These are phyloP conservation scores for Periplaneta americana DNA, from an alignment of 1,140 invertebrate species.

Conservation along the genomic window DNA sequence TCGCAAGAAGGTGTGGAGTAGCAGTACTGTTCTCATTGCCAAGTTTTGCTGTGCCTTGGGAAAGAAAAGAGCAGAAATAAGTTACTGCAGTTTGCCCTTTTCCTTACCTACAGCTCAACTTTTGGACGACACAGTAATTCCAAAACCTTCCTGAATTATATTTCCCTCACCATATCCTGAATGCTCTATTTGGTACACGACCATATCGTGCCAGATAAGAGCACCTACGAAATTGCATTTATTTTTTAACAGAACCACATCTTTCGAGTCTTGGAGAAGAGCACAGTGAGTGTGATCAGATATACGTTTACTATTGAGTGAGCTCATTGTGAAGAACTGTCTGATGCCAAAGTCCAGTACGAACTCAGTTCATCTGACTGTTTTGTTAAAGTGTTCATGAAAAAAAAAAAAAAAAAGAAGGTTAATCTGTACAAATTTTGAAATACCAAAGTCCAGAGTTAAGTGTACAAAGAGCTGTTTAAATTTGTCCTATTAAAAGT, in stretches of 20 bases:
- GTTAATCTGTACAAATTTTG: background rate
- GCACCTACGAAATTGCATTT: background rate
- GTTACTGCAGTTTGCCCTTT: background rate
- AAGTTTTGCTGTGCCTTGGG: background rate
- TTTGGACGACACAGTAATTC: background rate
- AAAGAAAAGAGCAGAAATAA: background rate
- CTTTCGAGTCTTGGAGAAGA: background rate
- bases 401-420: too few relatives aligned
- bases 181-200: background rate
- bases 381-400: background rate
- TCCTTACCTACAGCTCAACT: background rate
- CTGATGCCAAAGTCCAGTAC: background rate
- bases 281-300: background rate
- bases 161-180: background rate
- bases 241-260: background rate
- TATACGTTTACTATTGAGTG: background rate
- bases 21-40: background rate
- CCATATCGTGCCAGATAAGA: background rate
- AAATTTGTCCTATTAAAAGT: background rate
- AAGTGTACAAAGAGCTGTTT: background rate
- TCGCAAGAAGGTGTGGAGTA: conserved; percentile 7
- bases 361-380: background rate
- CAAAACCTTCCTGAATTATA: too few relatives aligned
- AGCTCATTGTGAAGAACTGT: background rate
- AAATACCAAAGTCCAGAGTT: background rate